Evolutionary conservation across 2,888 invertebrate genomes (phyloP), one percentile per base, ranked within the genome.

Genomic region (Linnaemya tessellans): DNA sequence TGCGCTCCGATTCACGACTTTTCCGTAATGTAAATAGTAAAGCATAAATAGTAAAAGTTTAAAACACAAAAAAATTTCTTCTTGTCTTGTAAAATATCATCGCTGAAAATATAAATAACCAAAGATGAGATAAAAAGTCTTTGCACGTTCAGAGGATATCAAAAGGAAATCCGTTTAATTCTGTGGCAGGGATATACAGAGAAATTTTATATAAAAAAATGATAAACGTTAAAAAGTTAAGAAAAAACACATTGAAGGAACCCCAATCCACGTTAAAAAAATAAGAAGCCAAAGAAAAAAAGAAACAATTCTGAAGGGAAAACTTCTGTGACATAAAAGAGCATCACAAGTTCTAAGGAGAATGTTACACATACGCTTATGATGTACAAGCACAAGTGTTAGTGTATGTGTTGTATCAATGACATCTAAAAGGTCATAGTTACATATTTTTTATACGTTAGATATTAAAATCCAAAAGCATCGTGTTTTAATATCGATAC

Each of bases 211-310:
- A 38, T 54, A 13, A 38, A 9, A 9, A 9, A 1, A 1, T 9
- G 38, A 11, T 13, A 43, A 43, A 43, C 3, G 3, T 43, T 13
- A 1, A 1, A 1, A 43, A 43, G 13, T 5, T 15, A 38, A 9
- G 18, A 25, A 65, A 41, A 78, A 62, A 25, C 58, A 58, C 20
- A 46, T 56, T 46, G 7, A 73, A 71, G 30, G 25, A 38, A 80
- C 56, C 30, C 30, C 5, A 3, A 56, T 35, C 7, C 13, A 20
- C 13, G 10, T 49, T 35, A 8, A 30, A 62, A 79, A 62, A 54
- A 51, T 71, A 56, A 49, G 9, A 54, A 38, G 43, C 15, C 35
- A 64, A 38, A 38, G 22, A 10, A 30, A 60, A 8, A 5, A 15
- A 11, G n/a, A n/a, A 30, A 30, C 5, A 30, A 30, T 30, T 30